Percentiles rank a stretch among this genome's conserved stretches.
phyloP scores from a whole-genome alignment of 2,888 invertebrate genomes.

The Masnerella sp. region DNA sequence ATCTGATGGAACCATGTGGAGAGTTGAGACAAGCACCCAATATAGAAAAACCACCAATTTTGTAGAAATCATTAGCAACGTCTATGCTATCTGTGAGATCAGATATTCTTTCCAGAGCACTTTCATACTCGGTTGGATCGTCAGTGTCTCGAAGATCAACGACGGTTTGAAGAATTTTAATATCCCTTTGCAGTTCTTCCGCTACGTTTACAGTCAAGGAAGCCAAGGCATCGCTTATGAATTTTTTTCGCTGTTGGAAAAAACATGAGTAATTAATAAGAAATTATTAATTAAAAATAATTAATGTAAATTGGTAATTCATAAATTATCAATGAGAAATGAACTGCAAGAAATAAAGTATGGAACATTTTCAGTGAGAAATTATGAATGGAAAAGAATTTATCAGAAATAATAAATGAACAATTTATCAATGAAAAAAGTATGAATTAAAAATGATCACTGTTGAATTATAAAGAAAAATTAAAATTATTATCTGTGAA shows the following conservation, averaged over 20 bases:
- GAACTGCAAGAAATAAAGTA: too few relatives aligned
- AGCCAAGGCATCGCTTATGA: conserved; percentile 85
- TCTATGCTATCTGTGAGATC: conserved; percentile 88
- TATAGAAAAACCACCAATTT: conserved; percentile 89
- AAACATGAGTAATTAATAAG: too few relatives aligned
- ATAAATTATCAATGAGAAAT: background rate
- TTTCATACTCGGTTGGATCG: conserved; percentile 80
- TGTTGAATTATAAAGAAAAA: too few relatives aligned
- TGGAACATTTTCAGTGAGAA: too few relatives aligned
- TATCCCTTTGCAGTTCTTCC: conserved; percentile 82
- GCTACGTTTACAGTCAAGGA: conserved; percentile 85
- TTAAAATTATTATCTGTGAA: too few relatives aligned
- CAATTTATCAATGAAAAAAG: too few relatives aligned
- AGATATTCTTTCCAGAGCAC: conserved; percentile 84
- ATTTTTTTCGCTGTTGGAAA: conserved; percentile 84
- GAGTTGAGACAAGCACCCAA: conserved; percentile 84
- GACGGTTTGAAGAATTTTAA: conserved; percentile 80
- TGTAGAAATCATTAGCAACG: conserved; percentile 90
- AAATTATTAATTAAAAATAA: conserved; percentile 66
- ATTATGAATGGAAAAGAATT: too few relatives aligned
- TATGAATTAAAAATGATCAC: too few relatives aligned
- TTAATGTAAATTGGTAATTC: background rate
- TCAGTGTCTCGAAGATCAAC: conserved; percentile 79
- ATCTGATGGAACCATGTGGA: conserved; percentile 81
- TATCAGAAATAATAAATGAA: too few relatives aligned